A percentile compares a stretch with the other conserved stretches of the same genome.
phyloP scores from a whole-genome alignment of 2,797 vertebrate genomes.

The Potorous gilbertii region DNA sequence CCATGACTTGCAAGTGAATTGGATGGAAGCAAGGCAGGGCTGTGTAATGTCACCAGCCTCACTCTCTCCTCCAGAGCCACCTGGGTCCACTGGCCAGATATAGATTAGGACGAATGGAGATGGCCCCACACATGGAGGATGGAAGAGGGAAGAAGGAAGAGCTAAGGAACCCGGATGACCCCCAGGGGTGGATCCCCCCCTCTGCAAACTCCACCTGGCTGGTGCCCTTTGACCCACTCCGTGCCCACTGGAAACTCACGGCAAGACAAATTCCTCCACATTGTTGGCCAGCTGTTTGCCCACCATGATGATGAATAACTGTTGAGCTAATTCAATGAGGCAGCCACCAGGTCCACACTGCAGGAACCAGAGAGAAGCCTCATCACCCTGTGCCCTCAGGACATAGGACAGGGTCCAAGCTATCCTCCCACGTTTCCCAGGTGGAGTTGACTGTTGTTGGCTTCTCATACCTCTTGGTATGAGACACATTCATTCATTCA shows the following conservation, averaged over 20 bases:
- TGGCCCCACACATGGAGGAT: not conserved
- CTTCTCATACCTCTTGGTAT: not conserved
- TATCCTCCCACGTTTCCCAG: not conserved
- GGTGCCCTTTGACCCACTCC: not conserved
- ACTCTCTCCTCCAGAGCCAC: too few species aligned
- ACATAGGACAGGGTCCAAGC: not conserved
- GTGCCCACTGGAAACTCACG: conserved; percentile 79
- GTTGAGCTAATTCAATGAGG: conserved; percentile 88
- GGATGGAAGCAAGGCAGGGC: too few species aligned
- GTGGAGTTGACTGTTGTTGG: not conserved
- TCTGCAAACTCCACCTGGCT: not conserved
- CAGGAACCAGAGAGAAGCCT: conserved; percentile 1
- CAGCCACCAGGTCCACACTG: conserved; percentile 89
- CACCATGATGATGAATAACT: conserved; percentile 91
- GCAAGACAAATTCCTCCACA: conserved; percentile 88
- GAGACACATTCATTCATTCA: not conserved
- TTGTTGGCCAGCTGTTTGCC: conserved; percentile 90
- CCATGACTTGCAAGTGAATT: too few species aligned
- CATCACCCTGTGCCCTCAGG: not conserved
- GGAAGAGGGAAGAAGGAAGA: not conserved
- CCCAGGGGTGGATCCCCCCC: not conserved
- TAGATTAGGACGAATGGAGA: too few species aligned
- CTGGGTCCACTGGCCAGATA: too few species aligned
- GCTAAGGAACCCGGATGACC: not conserved
- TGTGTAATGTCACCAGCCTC: too few species aligned